A percentile compares a stretch with the other conserved stretches of the same genome.
These are phyloP conservation scores for Ictidomys tridecemlineatus DNA, from an alignment of 2,113 vertebrate genomes.

Conservation along the genomic window DNA sequence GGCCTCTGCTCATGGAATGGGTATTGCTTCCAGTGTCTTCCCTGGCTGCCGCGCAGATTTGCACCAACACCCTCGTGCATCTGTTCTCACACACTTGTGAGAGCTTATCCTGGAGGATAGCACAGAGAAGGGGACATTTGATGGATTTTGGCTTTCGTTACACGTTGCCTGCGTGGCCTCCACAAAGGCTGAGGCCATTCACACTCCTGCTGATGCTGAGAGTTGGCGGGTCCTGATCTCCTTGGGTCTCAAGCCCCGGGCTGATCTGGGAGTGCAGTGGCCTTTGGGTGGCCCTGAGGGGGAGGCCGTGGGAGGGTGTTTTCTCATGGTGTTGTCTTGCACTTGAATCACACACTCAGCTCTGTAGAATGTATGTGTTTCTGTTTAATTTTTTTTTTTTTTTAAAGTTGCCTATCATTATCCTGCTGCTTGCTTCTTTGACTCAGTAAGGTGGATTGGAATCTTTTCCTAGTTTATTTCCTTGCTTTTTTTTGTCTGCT, in stretches of 20 bases:
- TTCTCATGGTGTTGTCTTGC: background rate
- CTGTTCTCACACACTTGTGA: background rate
- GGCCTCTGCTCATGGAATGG: background rate
- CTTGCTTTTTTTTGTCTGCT: background rate
- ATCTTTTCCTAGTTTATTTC: background rate
- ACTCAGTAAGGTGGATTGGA: background rate
- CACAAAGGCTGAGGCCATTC: background rate
- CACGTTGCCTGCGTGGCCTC: background rate
- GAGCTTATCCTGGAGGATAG: background rate
- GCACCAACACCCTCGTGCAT: background rate
- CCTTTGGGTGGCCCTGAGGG: background rate
- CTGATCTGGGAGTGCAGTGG: background rate
- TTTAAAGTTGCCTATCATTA: background rate
- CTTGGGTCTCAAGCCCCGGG: background rate
- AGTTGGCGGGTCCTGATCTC: background rate
- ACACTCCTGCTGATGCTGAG: accelerated
- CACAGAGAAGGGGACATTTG: background rate
- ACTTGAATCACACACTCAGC: background rate
- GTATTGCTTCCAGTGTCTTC: background rate
- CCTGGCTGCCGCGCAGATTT: background rate
- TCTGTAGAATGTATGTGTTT: background rate
- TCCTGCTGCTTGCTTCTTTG: background rate
- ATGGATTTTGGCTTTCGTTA: background rate
- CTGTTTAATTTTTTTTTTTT: background rate
- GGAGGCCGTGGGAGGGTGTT: background rate